Base-by-base conservation (phyloP, 2,797 vertebrate genomes). In the Hydrophis major region DNA sequence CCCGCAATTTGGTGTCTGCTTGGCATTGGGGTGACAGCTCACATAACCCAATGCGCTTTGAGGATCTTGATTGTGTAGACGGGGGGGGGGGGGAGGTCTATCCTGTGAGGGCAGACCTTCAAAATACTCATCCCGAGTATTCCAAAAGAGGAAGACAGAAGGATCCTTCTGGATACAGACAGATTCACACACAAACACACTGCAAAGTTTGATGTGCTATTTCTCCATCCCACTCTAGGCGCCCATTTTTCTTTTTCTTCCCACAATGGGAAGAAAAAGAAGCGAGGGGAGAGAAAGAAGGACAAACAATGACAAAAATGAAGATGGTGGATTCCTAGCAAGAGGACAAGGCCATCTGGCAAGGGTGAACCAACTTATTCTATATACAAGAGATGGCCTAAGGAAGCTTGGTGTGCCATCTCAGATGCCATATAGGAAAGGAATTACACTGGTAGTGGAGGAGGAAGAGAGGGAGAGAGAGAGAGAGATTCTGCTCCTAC, bases 351-450 rank as follows among this genome's bases (percentile, higher is more conserved):
- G 94, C 94, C 94, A 94, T 94, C 95, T 96, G 95, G 95, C 96
- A 96, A 95, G 94, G 92, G 94, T 86, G 94, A 95, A 96, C 95
- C 94, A 91, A 93, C 93, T 96, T 96, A 97, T 97, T 96, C 96
- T 97, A 96, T 97, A 97, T 96, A 96, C 95, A 95, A 96, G 90
- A 96, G 94, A 95, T 88, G 95, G 86, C 74, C 4, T 78, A 66
- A 6, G 32, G 86, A 25, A 32, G 25, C 18, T n/a, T 3, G n/a
- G 47, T 74, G 95, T 94, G 94, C 90, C 94, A 96, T 94, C 95
- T 37, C 94, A 94, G 94, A 94, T 93, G 6, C n/a, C 47, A 55
- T 93, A 25, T 11, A 90, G 56, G 0, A 95, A 96, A 94, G 95
- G 94, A 94, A 96, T 95, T 92, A 96, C 94, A 95, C 96, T 94